Base-by-base conservation (phyloP, 2,113 vertebrate genomes). In the Gallinago undulata region DNA sequence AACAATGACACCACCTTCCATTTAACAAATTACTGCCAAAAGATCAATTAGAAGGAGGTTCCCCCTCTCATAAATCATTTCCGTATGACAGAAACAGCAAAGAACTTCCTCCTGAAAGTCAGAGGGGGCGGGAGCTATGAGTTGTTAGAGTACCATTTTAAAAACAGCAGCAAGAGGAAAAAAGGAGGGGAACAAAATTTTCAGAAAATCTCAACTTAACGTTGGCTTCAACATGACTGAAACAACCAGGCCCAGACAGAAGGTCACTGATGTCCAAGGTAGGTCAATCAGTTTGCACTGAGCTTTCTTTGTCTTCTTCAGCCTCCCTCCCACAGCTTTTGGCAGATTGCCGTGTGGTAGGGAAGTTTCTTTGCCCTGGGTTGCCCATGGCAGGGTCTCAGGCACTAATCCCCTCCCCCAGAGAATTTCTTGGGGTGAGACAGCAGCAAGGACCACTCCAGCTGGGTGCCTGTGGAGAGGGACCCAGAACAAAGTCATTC, bases 141-240 rank as follows among this genome's bases (percentile, higher is more conserved):
- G 28, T 4, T 0, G 0, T 19, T 2, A 43, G 28, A 83, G n/a
- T 3, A 7, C 7, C 12, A n/a, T 33, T 50, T 47, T 51, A 28
- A 43, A 24, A 69, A 37, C 9, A 37, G 31, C n/a, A 2, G 1
- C 5, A 2, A 69, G 30, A 39, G 8, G 8, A 6, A 30, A 53
- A 59, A 56, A 55, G 17, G 56, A 47, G 2, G 2, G 19, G 28
- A 90, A 22, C 8, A 57, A 94, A 25, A 39, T 94, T 95, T 80
- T 48, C 84, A 56, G 90, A 94, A 89, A 84, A 87, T 37, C 2
- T 89, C 13, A 10, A 39, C 76, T 76, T 93, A n/a, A 96, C 4
- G 48, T 80, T 66, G 77, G 87, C 33, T 59, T 96, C 84, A 84
- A 64, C 24, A 24, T 89, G 31, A 2, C 39, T n/a, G 19, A 79